Evolutionary conservation across 2,113 vertebrate species (phyloP).

Genomic region (Barnardius zonarius): DNA sequence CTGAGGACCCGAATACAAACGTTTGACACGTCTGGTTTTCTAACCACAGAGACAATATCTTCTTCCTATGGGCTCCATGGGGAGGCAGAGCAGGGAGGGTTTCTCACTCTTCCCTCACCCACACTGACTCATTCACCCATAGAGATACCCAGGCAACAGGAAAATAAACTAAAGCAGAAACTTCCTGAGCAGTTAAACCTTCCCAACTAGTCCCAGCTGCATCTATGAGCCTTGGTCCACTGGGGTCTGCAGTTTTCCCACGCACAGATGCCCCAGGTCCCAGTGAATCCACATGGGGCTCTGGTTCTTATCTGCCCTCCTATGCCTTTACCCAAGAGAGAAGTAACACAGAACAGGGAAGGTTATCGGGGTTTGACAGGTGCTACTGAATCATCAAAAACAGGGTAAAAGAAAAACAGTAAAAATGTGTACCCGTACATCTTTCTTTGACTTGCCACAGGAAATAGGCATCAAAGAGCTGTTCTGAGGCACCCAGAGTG

Average conservation of each 20-base stretch:
- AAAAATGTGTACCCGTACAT: not conserved
- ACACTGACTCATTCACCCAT: not conserved
- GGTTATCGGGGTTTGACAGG: not conserved
- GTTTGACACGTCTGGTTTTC: constrained; percentile 33
- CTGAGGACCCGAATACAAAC: not conserved
- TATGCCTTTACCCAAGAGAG: not conserved
- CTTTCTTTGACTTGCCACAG: constrained; percentile 14
- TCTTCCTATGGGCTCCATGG: constrained; percentile 16
- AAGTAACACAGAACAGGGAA: fast-evolving
- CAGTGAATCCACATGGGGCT: not conserved
- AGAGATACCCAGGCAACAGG: not conserved
- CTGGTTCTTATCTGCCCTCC: not conserved
- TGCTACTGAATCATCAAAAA: constrained; percentile 15
- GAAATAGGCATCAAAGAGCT: constrained; percentile 53
- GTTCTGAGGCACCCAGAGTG: constrained; percentile 5
- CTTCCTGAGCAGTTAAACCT: not conserved
- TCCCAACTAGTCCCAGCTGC: not conserved
- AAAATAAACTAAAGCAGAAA: not conserved
- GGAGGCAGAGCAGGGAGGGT: not conserved
- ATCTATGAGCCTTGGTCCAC: not conserved
- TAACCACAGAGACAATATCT: constrained; percentile 62
- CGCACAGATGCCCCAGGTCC: not conserved
- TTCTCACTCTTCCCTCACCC: constrained; percentile 6
- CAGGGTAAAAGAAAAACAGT: not conserved
- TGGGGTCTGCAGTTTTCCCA: not conserved